phyloP scores from a whole-genome alignment of 2,888 invertebrate genomes.

The Rambutsinella grinnellia region DNA sequence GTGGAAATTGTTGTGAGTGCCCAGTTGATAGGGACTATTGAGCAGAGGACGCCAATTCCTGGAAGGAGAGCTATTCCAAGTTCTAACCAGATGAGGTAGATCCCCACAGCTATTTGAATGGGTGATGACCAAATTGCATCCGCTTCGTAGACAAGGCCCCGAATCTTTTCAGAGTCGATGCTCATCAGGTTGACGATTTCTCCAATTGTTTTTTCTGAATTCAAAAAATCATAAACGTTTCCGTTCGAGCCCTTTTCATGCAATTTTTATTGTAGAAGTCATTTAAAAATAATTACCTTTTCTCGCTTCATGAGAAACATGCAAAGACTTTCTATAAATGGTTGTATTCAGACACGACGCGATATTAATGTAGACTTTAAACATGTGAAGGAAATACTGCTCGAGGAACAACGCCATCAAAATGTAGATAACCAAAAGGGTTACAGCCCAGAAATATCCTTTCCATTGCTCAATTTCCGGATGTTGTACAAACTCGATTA shows the following conservation, averaged over 20 bases:
- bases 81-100: conserved; percentile 79
- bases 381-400: conserved; percentile 71
- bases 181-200: conserved; percentile 95
- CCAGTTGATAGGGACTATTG: conserved; percentile 91
- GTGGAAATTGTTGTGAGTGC: conserved; percentile 73
- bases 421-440: conserved; percentile 9
- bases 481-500: conserved; percentile 40
- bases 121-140: conserved; percentile 94
- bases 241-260: too few relatives aligned
- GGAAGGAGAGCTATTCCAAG: conserved; percentile 85
- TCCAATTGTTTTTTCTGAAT: conserved; percentile 79
- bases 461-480: conserved; percentile 23
- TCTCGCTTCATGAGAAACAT: conserved; percentile 38
- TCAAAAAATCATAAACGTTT: not conserved
- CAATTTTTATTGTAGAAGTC: too few relatives aligned
- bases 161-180: conserved; percentile 89
- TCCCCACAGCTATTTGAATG: conserved; percentile 85
- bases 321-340: conserved; percentile 70
- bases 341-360: conserved; percentile 70
- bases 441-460: conserved; percentile 67
- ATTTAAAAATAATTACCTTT: conserved; percentile 41
- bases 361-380: conserved; percentile 72
- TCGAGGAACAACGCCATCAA: conserved; percentile 68
- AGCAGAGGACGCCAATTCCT: conserved; percentile 91
- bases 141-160: conserved; percentile 85